These are phyloP conservation scores for Sciurus niger DNA, from an alignment of 2,113 vertebrate species.

Conservation along the genomic window DNA sequence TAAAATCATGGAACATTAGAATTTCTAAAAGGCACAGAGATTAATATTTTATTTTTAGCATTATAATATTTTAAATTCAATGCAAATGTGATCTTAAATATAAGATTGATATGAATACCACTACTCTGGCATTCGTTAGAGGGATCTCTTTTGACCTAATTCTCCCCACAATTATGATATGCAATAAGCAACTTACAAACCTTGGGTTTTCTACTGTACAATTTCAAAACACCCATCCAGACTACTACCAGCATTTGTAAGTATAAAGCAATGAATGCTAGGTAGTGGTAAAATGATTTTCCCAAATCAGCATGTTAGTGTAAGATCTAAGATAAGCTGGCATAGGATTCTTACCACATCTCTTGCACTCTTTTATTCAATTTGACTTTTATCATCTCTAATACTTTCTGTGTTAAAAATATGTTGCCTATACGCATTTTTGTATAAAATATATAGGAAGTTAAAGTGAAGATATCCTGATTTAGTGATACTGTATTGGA, in stretches of 20 bases:
- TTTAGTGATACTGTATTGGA: not conserved
- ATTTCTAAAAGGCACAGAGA: not conserved
- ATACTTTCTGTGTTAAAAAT: not conserved
- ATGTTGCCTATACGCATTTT: not conserved
- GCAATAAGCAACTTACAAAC: not conserved
- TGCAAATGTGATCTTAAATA: not conserved
- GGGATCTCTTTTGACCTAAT: not conserved
- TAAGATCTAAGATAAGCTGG: not conserved
- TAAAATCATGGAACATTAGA: not conserved
- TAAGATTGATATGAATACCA: not conserved
- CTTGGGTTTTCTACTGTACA: not conserved
- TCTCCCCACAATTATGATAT: not conserved
- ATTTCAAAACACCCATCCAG: not conserved
- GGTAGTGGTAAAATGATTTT: not conserved
- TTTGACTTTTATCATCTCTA: not conserved
- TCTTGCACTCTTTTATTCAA: not conserved
- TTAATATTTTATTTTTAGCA: not conserved
- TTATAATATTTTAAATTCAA: not conserved
- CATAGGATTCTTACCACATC: not conserved
- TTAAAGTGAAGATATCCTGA: not conserved
- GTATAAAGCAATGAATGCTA: not conserved
- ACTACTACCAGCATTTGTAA: not conserved
- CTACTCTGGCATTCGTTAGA: not conserved
- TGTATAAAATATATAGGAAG: not conserved
- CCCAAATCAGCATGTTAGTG: not conserved